phyloP scores from a whole-genome alignment of 1,140 invertebrate genomes.

The Anastrepha ludens region DNA sequence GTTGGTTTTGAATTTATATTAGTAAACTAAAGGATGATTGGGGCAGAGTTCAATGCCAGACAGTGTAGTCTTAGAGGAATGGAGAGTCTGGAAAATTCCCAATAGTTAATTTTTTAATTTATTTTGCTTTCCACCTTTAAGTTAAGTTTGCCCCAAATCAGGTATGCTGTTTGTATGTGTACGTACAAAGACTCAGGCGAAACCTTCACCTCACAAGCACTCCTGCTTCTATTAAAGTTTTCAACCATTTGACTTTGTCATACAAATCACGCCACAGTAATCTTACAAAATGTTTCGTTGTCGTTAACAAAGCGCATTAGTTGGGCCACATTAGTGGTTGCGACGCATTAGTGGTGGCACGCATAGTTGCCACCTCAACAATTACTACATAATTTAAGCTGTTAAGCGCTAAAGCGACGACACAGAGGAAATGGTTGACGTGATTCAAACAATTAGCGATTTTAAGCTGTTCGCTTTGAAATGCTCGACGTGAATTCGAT shows the following conservation, averaged over 20 bases:
- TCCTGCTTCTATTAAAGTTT: neutral
- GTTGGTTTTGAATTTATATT: slow-evolving; percentile 18
- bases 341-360: slow-evolving; percentile 15
- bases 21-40: neutral
- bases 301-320: slow-evolving; percentile 14
- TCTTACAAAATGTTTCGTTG: slow-evolving; percentile 39
- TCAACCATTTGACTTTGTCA: neutral
- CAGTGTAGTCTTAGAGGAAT: neutral
- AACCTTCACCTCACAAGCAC: neutral
- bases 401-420: neutral
- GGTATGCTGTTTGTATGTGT: no score
- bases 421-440: neutral
- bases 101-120: no score
- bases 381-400: slow-evolving; percentile 26
- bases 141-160: no score
- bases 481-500: no score
- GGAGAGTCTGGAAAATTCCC: neutral
- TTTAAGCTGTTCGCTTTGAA: neutral
- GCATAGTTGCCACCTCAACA: slow-evolving; percentile 33
- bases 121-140: no score
- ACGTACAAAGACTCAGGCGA: neutral
- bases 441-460: neutral
- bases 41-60: neutral
- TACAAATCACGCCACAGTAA: neutral
- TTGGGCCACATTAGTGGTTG: slow-evolving; percentile 26